These are phyloP conservation scores for Xiphias gladius DNA, from an alignment of 2,113 vertebrate species.

Conservation along the genomic window DNA sequence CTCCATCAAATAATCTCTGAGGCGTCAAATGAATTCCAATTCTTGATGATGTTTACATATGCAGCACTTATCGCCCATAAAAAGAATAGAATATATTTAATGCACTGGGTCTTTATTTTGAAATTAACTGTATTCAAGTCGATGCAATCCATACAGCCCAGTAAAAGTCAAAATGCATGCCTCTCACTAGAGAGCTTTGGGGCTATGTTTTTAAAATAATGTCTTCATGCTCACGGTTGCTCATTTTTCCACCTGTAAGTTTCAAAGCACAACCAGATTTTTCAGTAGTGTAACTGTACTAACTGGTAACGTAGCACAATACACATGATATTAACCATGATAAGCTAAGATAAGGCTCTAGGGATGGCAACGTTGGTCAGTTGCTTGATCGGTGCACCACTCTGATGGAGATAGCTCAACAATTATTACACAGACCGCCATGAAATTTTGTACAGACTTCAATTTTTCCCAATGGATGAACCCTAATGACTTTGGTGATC, in stretches of 20 bases:
- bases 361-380: neutral
- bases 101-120: conserved; percentile 36
- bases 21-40: conserved; percentile 82
- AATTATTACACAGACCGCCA: neutral
- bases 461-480: neutral
- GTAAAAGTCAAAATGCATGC: conserved; percentile 4
- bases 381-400: neutral
- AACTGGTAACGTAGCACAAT: neutral
- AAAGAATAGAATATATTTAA: conserved; percentile 30
- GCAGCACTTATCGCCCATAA: conserved; percentile 61
- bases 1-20: conserved; percentile 91
- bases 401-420: neutral
- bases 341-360: neutral
- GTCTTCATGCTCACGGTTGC: neutral
- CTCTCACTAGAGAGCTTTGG: neutral
- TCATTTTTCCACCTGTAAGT: neutral
- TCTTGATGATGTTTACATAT: conserved; percentile 72
- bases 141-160: conserved; percentile 12
- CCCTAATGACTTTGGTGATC: neutral
- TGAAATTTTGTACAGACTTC: neutral
- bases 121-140: conserved; percentile 46
- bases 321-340: neutral
- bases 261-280: neutral
- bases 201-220: neutral
- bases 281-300: neutral